Base-by-base conservation (phyloP, 2,888 invertebrate genomes). In the Drymonia ruficornis region DNA sequence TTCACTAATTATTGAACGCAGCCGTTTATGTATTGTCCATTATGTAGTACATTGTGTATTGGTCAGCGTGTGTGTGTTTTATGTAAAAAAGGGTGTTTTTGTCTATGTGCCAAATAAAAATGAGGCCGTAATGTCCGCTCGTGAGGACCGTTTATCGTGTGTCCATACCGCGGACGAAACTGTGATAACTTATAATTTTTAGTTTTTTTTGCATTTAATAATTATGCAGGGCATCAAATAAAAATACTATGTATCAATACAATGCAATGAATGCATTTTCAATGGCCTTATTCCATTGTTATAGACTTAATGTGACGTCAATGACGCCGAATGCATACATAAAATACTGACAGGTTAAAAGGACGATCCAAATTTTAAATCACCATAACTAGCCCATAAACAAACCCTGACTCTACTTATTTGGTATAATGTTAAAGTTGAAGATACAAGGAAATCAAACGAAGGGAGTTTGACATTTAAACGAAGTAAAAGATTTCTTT, bases 71-170 rank as follows among this genome's bases (percentile, higher is more conserved):
- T 71, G 80, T 84, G 81, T 78, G 74, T 76, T 70, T 83, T 86
- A 81, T 84, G 83, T 80, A 82, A 86, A 89, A 91, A 90, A 87
- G 88, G 88, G 86, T 85, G 86, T 86, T 90, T 90, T 91, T 88
- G 89, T 89, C 91, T 91, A 91, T 91, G 89, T 91, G 88, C 89
- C 89, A 89, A 91, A 91, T 91, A 91, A 91, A 91, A 91, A 91
- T 91, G 91, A 91, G 91, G 84, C 78, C 87, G 87, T 91, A 89
- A 91, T 91, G 89, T 90, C 89, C 91, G 85, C 85, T 81, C 78
- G 86, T 79, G 81, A 78, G 81, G 81, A 78, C 76, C 88, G 87
- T 86, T 90, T 89, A 91, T 90, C 89, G 88, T 70, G 70, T 66
- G 70, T 60, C 65, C 69, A 61, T 63, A 57, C 65, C 65, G 55